Percentiles rank a stretch among this genome's conserved stretches.
These are phyloP conservation scores for Lanius ludovicianus DNA, from an alignment of 2,113 vertebrate genomes.

Conservation along the genomic window DNA sequence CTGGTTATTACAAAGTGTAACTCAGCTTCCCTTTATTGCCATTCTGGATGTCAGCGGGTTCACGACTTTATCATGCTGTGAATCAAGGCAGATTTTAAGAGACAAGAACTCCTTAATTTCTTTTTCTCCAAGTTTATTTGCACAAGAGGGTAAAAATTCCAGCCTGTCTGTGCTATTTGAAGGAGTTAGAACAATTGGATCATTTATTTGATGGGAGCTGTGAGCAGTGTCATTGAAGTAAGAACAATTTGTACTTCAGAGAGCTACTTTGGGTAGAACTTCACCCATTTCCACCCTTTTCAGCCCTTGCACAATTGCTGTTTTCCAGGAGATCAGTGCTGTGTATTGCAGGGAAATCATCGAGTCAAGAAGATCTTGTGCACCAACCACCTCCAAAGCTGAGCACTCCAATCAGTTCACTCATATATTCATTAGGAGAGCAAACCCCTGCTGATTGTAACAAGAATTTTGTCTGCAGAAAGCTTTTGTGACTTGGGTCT, in stretches of 20 bases:
- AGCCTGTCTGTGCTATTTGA: neutral
- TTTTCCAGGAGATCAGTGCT: neutral
- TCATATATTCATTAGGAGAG: constrained; percentile 46
- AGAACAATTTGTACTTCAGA: neutral
- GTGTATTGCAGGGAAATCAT: neutral
- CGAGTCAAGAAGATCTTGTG: neutral
- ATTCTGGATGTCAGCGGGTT: neutral
- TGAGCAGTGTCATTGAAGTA: neutral
- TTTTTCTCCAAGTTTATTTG: neutral
- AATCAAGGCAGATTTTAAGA: neutral
- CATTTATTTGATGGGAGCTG: neutral
- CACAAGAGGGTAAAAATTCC: neutral
- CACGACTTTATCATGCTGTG: neutral
- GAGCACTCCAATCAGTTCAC: constrained; percentile 57
- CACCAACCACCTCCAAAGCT: neutral
- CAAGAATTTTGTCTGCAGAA: constrained; percentile 46
- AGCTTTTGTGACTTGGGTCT: constrained; percentile 38
- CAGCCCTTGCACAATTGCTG: neutral
- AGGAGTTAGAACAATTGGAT: neutral
- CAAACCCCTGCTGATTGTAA: constrained; percentile 58
- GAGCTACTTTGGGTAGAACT: neutral
- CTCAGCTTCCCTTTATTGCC: neutral
- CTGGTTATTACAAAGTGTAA: neutral
- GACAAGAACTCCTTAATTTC: neutral
- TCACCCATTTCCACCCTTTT: neutral